Evolutionary conservation across 2,888 invertebrate species (phyloP), one percentile per base, ranked within the genome.

Genomic region (Capitulum mitella): DNA sequence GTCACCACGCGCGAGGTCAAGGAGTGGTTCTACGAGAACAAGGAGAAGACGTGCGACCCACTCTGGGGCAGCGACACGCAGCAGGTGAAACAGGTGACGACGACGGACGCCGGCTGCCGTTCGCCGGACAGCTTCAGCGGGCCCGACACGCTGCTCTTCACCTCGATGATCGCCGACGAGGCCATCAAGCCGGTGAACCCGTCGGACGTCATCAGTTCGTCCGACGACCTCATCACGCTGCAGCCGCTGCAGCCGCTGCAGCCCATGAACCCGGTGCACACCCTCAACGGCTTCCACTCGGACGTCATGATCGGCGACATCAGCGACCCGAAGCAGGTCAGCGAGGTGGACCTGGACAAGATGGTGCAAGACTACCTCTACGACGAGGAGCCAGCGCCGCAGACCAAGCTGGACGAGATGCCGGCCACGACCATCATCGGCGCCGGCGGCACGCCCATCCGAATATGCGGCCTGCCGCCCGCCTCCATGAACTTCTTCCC

Each of bases 161-260:
- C 26, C 16, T 46, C 46, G 19, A 48, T 76, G 76, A 43, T 76
- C 29, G 43, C 48, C 19, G 46, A 76, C 29, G 46, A 76, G 76
- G 46, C 43, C 29, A 43, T 46, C 29, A 43, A 76, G 76, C 48
- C 76, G 76, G 48, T 48, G 76, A 48, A 43, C 29, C 48, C 76
- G n/a, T 43, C 76, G 29, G 76, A 76, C 32, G 43, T 48, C 29
- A 76, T 76, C 76, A 76, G 76, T 32, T 76, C 76, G 19, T 76
- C 76, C 0, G 76, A 76, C 46, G 76, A 76, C 46, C 48, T 76
- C 46, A 76, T 76, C 76, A 76, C 76, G 48, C 32, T 76, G 76
- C 76, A 76, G 76, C 76, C 76, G 43, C 46, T 76, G 76, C 76
- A 76, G 76, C 76, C 76, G 48, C 76, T 76, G 46, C 76, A 76